phyloP scores from a whole-genome alignment of 64 coral and sea anemone species.

The Porites lutea region DNA sequence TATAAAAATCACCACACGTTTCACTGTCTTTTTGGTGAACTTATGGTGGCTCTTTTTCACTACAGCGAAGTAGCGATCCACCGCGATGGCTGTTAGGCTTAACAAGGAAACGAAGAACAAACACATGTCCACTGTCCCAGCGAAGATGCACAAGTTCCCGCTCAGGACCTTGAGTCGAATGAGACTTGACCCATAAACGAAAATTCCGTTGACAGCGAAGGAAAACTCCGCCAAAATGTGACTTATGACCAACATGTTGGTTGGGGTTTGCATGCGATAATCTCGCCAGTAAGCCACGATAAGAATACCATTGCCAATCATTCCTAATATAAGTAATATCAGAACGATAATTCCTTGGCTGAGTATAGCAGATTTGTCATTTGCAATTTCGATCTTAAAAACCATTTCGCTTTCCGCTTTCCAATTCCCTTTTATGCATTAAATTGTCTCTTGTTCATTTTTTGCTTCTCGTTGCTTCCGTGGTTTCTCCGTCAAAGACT shows the following conservation, averaged over 20 bases:
- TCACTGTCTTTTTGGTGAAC: slow-evolving; percentile 24
- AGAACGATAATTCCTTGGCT: slow-evolving; percentile 23
- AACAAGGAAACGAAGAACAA: slow-evolving; percentile 31
- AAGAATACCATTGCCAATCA: slow-evolving; percentile 34
- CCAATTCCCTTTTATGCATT: not conserved
- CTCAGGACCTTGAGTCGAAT: slow-evolving; percentile 33
- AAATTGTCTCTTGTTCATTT: too few species aligned
- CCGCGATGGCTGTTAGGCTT: slow-evolving; percentile 14
- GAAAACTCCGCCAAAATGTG: slow-evolving; percentile 32
- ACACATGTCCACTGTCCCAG: slow-evolving; percentile 41
- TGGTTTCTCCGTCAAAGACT: not conserved
- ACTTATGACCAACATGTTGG: slow-evolving; percentile 46
- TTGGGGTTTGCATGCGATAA: slow-evolving; percentile 28
- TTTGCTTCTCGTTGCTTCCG: not conserved
- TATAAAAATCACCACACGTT: not conserved
- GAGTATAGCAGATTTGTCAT: slow-evolving; percentile 38
- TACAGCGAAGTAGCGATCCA: slow-evolving; percentile 38
- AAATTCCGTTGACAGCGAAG: slow-evolving; percentile 36
- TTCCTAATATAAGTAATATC: slow-evolving; percentile 9
- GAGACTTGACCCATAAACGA: slow-evolving; percentile 26
- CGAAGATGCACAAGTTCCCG: slow-evolving; percentile 29
- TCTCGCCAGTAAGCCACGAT: slow-evolving; percentile 38
- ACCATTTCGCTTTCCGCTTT: not conserved
- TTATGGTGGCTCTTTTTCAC: slow-evolving; percentile 38
- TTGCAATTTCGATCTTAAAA: slow-evolving; percentile 11